Conservation (phyloP, 2,113 vertebrate genomes). For the Nesoenas mayeri region DNA sequence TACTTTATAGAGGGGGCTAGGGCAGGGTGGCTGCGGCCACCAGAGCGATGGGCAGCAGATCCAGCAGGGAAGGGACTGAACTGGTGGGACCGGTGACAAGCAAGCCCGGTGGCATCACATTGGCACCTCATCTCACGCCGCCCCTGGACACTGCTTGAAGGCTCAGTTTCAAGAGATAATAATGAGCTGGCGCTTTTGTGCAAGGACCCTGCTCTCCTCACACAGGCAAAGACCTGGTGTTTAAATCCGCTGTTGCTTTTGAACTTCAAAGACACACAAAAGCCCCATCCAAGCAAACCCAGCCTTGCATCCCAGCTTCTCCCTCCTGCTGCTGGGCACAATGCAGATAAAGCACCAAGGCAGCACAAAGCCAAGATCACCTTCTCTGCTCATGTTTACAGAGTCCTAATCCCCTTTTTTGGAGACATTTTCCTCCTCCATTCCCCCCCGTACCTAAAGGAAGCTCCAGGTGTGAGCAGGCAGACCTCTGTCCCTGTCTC, state of each 20-base stretch:
- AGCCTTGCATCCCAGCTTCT: neutral
- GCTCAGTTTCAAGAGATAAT: rapidly evolving
- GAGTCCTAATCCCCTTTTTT: neutral
- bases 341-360: neutral
- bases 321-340: neutral
- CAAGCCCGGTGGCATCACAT: neutral
- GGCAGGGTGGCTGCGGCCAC: neutral
- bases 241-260: neutral
- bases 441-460: neutral
- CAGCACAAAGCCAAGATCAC: neutral
- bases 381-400: neutral
- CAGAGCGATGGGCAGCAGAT: neutral
- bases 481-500: neutral
- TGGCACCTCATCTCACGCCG: neutral
- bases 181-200: neutral
- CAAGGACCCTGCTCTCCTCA: neutral
- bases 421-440: neutral
- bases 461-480: neutral
- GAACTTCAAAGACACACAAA: neutral
- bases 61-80: neutral
- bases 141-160: neutral
- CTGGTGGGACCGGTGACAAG: neutral
- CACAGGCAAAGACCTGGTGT: neutral
- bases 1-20: no score
- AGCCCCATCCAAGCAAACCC: neutral